Evolutionary conservation across 2,797 vertebrate genomes (phyloP).

Genomic region (Ataeniobius toweri): DNA sequence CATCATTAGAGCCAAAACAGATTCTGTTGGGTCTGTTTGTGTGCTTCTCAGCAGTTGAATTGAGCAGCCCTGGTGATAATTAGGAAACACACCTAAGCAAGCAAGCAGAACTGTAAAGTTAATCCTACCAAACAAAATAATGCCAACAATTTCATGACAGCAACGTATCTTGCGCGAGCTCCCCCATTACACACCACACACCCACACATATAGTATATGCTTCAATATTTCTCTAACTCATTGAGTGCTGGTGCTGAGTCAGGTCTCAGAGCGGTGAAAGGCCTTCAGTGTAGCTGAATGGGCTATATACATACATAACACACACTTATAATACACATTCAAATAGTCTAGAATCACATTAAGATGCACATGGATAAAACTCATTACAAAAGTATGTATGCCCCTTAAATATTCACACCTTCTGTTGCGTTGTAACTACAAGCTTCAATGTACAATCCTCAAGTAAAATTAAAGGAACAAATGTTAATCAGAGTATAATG

Average conservation of each 20-base stretch:
- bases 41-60: conserved; percentile 32
- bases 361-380: conserved; percentile 6
- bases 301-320: conserved; percentile 14
- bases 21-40: conserved; percentile 50
- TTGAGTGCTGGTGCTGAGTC: conserved; percentile 61
- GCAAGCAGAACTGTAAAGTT: not conserved
- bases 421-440: too few species aligned
- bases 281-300: conserved; percentile 54
- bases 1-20: conserved; percentile 62
- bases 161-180: conserved; percentile 48
- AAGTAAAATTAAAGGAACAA: too few species aligned
- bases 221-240: conserved; percentile 55
- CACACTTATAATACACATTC: not conserved
- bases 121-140: not conserved
- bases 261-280: conserved; percentile 53
- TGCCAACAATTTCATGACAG: conserved; percentile 27
- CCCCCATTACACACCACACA: conserved; percentile 6
- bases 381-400: not conserved
- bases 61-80: conserved; percentile 47
- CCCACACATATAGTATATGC: conserved; percentile 31
- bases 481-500: too few species aligned
- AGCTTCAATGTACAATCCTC: too few species aligned
- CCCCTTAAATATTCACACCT: not conserved
- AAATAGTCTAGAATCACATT: conserved; percentile 6
- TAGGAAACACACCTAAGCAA: not conserved